Percentiles rank a stretch among this genome's conserved stretches.
phyloP scores from a whole-genome alignment of 2,888 invertebrate genomes.

The Patella caerulea region DNA sequence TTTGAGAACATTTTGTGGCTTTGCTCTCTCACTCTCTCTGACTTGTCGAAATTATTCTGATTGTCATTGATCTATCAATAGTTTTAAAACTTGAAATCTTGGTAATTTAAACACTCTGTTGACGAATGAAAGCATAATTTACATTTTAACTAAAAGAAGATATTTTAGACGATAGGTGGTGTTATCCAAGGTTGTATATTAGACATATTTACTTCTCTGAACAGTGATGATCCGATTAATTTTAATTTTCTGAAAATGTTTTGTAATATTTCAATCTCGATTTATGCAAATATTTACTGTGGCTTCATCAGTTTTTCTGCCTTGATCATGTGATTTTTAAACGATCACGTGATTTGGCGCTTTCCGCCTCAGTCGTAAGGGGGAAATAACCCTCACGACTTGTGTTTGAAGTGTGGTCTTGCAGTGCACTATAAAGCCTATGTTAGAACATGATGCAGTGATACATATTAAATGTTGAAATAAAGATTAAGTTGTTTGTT shows the following conservation, averaged over 20 bases:
- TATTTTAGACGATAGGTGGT: too few species aligned
- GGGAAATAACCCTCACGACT: background rate
- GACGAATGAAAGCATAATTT: too few species aligned
- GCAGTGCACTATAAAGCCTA: constrained; percentile 5
- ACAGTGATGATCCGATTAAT: background rate
- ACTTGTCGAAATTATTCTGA: too few species aligned
- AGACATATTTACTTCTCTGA: too few species aligned
- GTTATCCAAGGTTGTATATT: too few species aligned
- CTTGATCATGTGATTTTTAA: background rate
- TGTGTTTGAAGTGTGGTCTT: constrained; percentile 8
- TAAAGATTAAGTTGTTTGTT: background rate
- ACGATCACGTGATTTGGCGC: background rate
- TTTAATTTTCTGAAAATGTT: background rate
- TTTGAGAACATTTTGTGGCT: too few species aligned
- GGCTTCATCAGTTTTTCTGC: background rate
- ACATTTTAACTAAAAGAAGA: too few species aligned
- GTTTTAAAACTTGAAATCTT: too few species aligned
- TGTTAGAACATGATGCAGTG: background rate
- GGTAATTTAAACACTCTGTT: too few species aligned
- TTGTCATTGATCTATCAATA: too few species aligned
- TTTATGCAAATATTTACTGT: constrained; percentile 11
- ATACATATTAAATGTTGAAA: constrained; percentile 10
- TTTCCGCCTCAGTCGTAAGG: background rate
- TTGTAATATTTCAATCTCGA: background rate
- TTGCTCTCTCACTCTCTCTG: too few species aligned